These are phyloP conservation scores for Sciurus carolinensis DNA, from an alignment of 2,797 vertebrate genomes.

Conservation along the genomic window DNA sequence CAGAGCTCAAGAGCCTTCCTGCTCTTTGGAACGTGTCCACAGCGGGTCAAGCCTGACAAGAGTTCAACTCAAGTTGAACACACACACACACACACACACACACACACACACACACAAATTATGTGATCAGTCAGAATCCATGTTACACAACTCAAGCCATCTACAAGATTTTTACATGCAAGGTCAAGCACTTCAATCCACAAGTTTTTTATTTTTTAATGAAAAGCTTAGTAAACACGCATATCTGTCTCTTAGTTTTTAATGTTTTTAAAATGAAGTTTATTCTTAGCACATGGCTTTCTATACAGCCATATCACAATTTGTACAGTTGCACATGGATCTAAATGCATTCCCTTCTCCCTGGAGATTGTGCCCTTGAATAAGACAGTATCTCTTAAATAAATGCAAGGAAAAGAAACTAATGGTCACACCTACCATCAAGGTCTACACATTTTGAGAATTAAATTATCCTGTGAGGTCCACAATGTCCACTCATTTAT, in stretches of 20 bases:
- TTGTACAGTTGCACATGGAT: conserved; percentile 86
- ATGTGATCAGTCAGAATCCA: conserved; percentile 65
- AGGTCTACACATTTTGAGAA: conserved; percentile 86
- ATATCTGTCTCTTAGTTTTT: conserved; percentile 88
- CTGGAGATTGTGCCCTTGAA: conserved; percentile 85
- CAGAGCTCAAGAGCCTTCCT: conserved; percentile 76
- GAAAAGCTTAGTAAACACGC: conserved; percentile 85
- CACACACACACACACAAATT: conserved; percentile 57
- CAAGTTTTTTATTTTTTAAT: conserved; percentile 30
- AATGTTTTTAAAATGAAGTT: conserved; percentile 89
- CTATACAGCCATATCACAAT: conserved; percentile 89
- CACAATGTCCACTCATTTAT: conserved; percentile 83
- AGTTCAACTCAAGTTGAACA: conserved; percentile 77
- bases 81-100: conserved; percentile 39
- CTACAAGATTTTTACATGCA: conserved; percentile 53
- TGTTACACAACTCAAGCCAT: conserved; percentile 61
- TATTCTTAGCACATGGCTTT: conserved; percentile 90
- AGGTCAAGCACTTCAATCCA: conserved; percentile 69
- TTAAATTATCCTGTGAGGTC: conserved; percentile 88
- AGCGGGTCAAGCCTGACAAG: conserved; percentile 63
- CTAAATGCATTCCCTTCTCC: conserved; percentile 79
- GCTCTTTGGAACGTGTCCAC: conserved; percentile 75
- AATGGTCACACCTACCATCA: conserved; percentile 85
- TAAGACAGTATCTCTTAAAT: conserved; percentile 88
- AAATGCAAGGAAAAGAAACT: conserved; percentile 86